A percentile compares a stretch with the other conserved stretches of the same genome.
Conservation (phyloP, 2,888 invertebrate genomes). For the Lagria hirta region DNA sequence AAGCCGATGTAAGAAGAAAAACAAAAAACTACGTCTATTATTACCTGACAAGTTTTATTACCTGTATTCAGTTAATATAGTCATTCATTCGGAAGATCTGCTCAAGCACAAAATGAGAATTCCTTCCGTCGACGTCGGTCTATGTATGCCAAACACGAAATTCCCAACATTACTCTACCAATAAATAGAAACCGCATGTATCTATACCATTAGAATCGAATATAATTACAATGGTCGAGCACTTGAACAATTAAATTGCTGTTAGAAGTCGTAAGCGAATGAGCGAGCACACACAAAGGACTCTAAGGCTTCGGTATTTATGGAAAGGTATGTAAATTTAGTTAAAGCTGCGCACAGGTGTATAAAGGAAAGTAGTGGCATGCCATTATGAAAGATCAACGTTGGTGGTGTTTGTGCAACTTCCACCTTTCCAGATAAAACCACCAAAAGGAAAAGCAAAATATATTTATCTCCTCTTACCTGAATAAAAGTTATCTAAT, state of each 20-base stretch:
- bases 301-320: conserved; percentile 30
- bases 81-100: too few species aligned
- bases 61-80: too few species aligned
- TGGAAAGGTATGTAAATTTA: conserved; percentile 38
- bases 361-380: conserved; percentile 35
- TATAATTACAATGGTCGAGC: conserved; percentile 22
- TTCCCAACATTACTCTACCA: conserved; percentile 18
- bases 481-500: too few species aligned
- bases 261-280: conserved; percentile 13
- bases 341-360: conserved; percentile 36
- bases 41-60: too few species aligned
- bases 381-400: conserved; percentile 38
- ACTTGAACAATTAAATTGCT: conserved; percentile 25
- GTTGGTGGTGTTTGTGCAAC: too few species aligned
- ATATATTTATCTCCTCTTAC: too few species aligned
- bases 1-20: too few species aligned
- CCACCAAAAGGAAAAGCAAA: too few species aligned
- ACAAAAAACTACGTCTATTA: too few species aligned
- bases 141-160: conserved; percentile 15
- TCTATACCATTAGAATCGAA: conserved; percentile 16
- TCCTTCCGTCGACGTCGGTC: conserved; percentile 12
- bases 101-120: conserved; percentile 24
- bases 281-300: conserved; percentile 17
- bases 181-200: conserved; percentile 14
- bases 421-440: too few species aligned